Conservation (phyloP, 1,140 invertebrate species). For the Lordiphosa stackelbergi region DNA sequence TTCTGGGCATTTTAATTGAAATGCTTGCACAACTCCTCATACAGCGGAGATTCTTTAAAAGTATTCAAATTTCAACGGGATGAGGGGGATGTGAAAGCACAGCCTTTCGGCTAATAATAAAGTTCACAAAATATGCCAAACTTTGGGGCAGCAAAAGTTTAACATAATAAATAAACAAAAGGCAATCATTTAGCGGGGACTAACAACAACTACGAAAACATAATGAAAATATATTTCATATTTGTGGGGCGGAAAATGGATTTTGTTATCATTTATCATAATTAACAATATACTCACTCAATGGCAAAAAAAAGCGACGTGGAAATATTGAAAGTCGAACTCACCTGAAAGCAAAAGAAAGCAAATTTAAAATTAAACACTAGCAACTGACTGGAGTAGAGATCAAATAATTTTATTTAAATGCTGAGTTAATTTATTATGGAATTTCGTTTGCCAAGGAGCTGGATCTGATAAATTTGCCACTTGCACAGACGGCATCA, state of each 20-base stretch:
- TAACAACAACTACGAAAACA: slow-evolving; percentile 24
- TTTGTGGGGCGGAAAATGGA: slow-evolving; percentile 20
- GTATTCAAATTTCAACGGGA: slow-evolving; percentile 60
- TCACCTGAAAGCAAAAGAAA: slow-evolving; percentile 48
- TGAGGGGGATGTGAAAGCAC: background rate
- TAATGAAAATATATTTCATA: slow-evolving; percentile 69
- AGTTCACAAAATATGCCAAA: slow-evolving; percentile 75
- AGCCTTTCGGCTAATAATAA: slow-evolving; percentile 63
- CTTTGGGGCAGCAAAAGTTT: slow-evolving; percentile 57
- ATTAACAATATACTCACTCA: slow-evolving; percentile 47
- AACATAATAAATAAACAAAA: slow-evolving; percentile 71
- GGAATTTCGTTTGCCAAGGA: background rate
- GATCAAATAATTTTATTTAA: slow-evolving; percentile 58
- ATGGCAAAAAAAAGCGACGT: slow-evolving; percentile 4
- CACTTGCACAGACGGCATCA: slow-evolving; percentile 42
- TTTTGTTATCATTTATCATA: slow-evolving; percentile 61
- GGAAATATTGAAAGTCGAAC: slow-evolving; percentile 18
- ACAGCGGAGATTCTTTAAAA: slow-evolving; percentile 27
- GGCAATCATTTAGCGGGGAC: slow-evolving; percentile 30
- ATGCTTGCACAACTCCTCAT: slow-evolving; percentile 28
- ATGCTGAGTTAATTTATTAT: slow-evolving; percentile 40
- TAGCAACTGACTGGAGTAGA: slow-evolving; percentile 25
- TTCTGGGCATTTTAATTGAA: slow-evolving; percentile 62
- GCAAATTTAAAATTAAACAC: slow-evolving; percentile 30
- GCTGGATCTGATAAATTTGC: slow-evolving; percentile 39